Evolutionary conservation across 2,888 invertebrate species (phyloP).

Genomic region (Erebia epiphron): DNA sequence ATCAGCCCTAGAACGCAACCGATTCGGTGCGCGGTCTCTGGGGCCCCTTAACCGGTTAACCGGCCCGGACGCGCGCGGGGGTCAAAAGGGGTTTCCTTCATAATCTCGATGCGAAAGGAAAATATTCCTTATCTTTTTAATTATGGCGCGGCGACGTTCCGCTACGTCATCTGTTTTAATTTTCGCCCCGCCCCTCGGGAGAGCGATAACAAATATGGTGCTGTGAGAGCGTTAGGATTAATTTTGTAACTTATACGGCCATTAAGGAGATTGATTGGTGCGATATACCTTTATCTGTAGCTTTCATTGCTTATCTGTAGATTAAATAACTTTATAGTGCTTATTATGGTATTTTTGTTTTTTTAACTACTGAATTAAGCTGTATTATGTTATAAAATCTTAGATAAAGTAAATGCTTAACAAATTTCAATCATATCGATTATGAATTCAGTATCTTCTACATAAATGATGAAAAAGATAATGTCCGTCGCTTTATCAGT

Average conservation of each 20-base stretch:
- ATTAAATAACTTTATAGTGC: neutral
- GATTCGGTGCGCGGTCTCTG: constrained; percentile 68
- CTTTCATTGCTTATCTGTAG: neutral
- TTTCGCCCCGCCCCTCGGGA: constrained; percentile 66
- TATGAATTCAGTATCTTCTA: too few relatives aligned
- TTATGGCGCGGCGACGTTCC: constrained; percentile 71
- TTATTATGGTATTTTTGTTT: neutral
- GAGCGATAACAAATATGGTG: constrained; percentile 51
- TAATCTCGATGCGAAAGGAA: constrained; percentile 61
- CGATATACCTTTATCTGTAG: constrained; percentile 2
- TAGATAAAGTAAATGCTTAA: too few relatives aligned
- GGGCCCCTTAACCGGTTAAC: constrained; percentile 76
- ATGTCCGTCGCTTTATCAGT: too few relatives aligned
- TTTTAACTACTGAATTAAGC: too few relatives aligned
- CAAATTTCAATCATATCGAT: too few relatives aligned
- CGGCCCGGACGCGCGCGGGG: constrained; percentile 53
- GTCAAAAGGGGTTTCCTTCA: constrained; percentile 70
- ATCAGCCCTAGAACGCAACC: constrained; percentile 72
- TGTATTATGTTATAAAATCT: too few relatives aligned
- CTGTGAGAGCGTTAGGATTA: constrained; percentile 44
- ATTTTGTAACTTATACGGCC: constrained; percentile 38
- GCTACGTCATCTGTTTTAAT: constrained; percentile 81
- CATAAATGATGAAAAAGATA: too few relatives aligned
- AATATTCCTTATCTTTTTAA: constrained; percentile 83
- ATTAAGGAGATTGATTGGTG: constrained; percentile 20